Evolutionary conservation across 2,797 vertebrate species (phyloP).

Genomic region (Crenuchus spilurus): DNA sequence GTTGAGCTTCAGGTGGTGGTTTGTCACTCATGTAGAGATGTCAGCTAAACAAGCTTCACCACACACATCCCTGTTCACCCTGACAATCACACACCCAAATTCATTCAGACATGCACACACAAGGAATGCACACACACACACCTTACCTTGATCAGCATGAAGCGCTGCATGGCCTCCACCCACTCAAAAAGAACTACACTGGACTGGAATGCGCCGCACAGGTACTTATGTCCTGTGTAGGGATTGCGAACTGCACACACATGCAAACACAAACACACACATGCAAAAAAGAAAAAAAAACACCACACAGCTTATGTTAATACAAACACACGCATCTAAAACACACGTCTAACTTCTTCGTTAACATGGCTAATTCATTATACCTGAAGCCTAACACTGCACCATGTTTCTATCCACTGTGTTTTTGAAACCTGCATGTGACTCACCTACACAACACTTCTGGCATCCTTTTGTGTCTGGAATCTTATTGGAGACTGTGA

Average conservation of each 20-base stretch:
- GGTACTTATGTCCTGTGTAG: constrained; percentile 88
- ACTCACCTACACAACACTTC: constrained; percentile 96
- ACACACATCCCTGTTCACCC: no score
- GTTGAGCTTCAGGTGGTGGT: no score
- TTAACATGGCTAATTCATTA: no score
- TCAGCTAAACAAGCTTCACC: no score
- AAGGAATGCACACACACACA: constrained; percentile 8
- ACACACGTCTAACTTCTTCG: no score
- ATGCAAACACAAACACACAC: background rate
- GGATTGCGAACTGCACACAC: constrained; percentile 83
- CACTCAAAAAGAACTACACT: constrained; percentile 88
- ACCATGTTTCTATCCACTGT: no score
- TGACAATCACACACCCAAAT: background rate
- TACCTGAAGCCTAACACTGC: no score
- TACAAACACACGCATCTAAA: no score
- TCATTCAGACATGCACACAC: background rate
- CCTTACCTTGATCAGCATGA: constrained; percentile 90
- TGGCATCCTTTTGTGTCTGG: constrained; percentile 98
- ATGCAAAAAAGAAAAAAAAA: no score
- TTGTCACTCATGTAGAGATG: no score
- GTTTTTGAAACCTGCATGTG: constrained; percentile 60
- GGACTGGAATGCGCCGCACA: constrained; percentile 88
- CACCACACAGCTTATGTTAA: no score
- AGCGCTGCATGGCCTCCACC: constrained; percentile 92
- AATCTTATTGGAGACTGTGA: constrained; percentile 95